Evolutionary conservation across 2,797 vertebrate species (phyloP), one percentile per base, ranked within the genome.

Genomic region (Periparus ater): DNA sequence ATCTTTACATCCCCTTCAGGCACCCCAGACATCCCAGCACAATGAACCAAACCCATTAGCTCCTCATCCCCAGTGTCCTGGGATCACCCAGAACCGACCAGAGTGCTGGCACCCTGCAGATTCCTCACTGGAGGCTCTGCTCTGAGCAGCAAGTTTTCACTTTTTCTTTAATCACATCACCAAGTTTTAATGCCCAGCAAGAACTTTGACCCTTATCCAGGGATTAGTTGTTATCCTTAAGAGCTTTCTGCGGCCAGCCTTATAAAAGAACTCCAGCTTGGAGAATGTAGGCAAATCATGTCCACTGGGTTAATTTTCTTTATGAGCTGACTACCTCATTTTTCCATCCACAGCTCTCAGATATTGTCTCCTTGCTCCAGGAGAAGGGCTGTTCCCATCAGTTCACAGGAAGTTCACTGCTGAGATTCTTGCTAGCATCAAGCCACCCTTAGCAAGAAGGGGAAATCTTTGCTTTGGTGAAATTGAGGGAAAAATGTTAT

Each of bases 131-230:
- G 85, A 81, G 30, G 45, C 65, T 92, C 68, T 89, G 45, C 74
- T 93, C 65, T 0, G 3, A 93, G 83, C 60, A 83, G 57, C 0
- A 3, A 88, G 44, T 93, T 95, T 96, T 93, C 85, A 90, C 90
- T 91, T 96, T 93, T 95, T 79, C 76, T 94, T 89, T 95, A 96
- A 94, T 96, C 89, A 88, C 92, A 71, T 94, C 90, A 86, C 74
- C 71, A 82, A 78, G 55, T 94, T 93, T 68, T 96, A 97, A 96
- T 92, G 93, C 77, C 86, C 72, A 73, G 62, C 66, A 89, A 94
- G 94, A 97, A 96, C 92, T 90, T 91, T 95, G 93, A 92, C 95
- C 93, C 82, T 78, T 96, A 92, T 92, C 82, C 89, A 88, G 89
- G 78, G 83, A 93, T 96, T 93, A 96, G 90, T 77, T 65, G 75